Evolutionary conservation across 2,888 invertebrate species (phyloP), one percentile per base, ranked within the genome.

Genomic region (Koerneria pararmatus): DNA sequence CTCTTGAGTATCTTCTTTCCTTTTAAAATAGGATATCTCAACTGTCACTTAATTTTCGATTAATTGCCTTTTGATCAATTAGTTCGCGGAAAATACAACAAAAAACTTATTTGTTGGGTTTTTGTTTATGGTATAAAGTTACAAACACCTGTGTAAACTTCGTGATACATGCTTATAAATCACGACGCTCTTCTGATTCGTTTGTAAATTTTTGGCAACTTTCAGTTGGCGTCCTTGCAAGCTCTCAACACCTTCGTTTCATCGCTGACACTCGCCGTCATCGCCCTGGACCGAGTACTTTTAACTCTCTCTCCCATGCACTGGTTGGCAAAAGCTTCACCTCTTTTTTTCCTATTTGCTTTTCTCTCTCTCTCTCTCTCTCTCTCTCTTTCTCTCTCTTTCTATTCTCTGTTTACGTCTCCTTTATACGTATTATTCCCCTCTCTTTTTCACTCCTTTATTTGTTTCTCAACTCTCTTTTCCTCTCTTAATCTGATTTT

Each of bases 221-320:
- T 78, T 29, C 71, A 79, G 79, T 59, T 80, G 58, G 78, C 80
- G 6, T 78, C 79, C 22, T 70, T 79, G 11, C 82, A 82, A 71
- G 82, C 82, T 1, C 76, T 82, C 49, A 82, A 82, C 70, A 78
- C 79, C 60, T 79, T 82, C 68, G 80, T 82, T 48, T 82, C 82
- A 15, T 82, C 80, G 24, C 71, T 82, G 19, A 82, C 82, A 4
- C 70, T 82, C 11, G 82, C 78, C 3, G 69, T 79, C 59, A 82
- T 83, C 56, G 81, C 83, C 1, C 64, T 80, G 69, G 81, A 82
- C 68, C 67, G 82, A 63, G 80, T 80, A 27, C 72, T 82, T 27
- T 69, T 82, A n/a, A 82, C 82, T 8, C 64, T 81, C 6, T 81
- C 78, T 58, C 82, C 82, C 8, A 74, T 82, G 24, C 69, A 76